Conservation (phyloP, 1,140 invertebrate species). For the Nylanderia fulva region DNA sequence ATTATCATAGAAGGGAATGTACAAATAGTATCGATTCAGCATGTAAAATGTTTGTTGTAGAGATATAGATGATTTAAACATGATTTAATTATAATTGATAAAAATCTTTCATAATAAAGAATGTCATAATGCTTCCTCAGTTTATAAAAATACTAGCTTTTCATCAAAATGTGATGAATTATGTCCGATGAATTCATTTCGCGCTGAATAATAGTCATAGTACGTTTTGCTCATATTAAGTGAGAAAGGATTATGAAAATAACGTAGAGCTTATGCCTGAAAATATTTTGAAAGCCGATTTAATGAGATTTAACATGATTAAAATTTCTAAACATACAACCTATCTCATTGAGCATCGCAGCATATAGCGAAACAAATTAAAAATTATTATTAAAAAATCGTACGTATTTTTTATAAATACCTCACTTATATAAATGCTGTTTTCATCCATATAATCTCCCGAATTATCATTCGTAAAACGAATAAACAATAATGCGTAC, state of each 20-base stretch:
- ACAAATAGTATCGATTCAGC: not conserved
- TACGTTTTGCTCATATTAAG: slow-evolving; percentile 25
- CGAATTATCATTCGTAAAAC: not conserved
- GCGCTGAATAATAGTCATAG: slow-evolving; percentile 10
- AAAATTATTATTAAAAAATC: slow-evolving; percentile 25
- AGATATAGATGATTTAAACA: no score
- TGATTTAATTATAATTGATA: slow-evolving; percentile 13
- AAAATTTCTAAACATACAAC: slow-evolving; percentile 2
- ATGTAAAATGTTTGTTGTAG: slow-evolving; percentile 21
- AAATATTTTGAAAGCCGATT: slow-evolving; percentile 53
- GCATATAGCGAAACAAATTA: not conserved
- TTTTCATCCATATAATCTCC: not conserved
- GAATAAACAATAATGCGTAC: not conserved
- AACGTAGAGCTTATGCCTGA: slow-evolving; percentile 11
- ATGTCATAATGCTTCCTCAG: not conserved
- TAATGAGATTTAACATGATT: slow-evolving; percentile 43
- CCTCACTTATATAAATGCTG: not conserved
- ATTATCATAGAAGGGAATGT: not conserved
- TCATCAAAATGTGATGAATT: slow-evolving; percentile 1
- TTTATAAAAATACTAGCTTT: not conserved
- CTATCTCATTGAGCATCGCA: slow-evolving; percentile 10
- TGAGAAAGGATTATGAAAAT: slow-evolving; percentile 60
- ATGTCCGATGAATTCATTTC: slow-evolving; percentile 31
- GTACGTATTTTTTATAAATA: not conserved
- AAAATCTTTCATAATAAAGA: slow-evolving; percentile 32